These are phyloP conservation scores for Panthera uncia DNA, from an alignment of 2,113 vertebrate genomes.

Conservation along the genomic window DNA sequence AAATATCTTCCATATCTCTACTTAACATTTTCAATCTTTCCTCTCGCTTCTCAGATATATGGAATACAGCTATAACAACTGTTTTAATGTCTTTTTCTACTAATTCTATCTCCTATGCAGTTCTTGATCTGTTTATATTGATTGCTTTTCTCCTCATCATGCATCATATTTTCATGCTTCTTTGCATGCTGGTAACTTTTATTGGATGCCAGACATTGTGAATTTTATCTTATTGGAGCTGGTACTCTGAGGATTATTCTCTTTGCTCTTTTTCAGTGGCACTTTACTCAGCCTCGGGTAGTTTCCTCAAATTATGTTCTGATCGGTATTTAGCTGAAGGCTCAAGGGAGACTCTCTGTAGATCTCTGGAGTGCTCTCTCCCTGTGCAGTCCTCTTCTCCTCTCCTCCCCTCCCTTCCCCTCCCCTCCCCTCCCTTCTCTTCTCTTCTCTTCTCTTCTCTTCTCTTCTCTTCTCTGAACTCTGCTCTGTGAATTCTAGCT, in stretches of 20 bases:
- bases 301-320: background rate
- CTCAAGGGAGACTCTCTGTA: background rate
- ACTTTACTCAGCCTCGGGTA: background rate
- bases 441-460: no score
- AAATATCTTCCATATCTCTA: background rate
- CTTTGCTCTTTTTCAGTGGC: background rate
- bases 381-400: background rate
- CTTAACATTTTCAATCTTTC: background rate
- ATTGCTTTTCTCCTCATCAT: background rate
- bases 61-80: background rate
- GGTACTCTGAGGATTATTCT: background rate
- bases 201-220: background rate
- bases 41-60: background rate
- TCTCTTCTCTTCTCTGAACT: background rate
- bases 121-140: conserved; percentile 18
- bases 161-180: background rate
- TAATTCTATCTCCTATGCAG: background rate
- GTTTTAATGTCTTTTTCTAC: background rate
- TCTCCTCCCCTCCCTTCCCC: background rate
- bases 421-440: no score
- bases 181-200: background rate
- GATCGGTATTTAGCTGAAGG: background rate
- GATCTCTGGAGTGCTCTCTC: background rate
- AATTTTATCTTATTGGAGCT: background rate
- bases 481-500: background rate